Conservation (phyloP, 2,888 invertebrate genomes). For the Platynereis dumerilii region DNA sequence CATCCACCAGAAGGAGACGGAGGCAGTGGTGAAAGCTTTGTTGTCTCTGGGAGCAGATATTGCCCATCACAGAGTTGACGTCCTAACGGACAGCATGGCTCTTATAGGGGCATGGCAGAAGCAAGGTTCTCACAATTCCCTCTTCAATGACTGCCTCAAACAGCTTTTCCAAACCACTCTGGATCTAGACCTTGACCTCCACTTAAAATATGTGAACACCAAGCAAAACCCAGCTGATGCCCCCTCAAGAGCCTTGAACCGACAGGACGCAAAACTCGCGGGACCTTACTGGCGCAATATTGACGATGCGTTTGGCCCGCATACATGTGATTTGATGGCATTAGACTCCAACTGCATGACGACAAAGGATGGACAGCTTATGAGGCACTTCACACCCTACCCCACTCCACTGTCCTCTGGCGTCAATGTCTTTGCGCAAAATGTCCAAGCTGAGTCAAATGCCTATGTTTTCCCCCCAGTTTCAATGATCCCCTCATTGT, state of each 20-base stretch:
- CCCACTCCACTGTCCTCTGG: not conserved
- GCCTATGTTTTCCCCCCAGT: conserved; percentile 2
- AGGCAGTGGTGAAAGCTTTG: not conserved
- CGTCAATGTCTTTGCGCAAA: conserved; percentile 5
- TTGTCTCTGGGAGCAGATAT: not conserved
- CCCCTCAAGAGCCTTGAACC: not conserved
- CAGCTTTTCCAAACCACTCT: not conserved
- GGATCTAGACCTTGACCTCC: not conserved
- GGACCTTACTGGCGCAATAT: not conserved
- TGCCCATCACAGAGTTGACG: not conserved
- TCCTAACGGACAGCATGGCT: conserved; percentile 8
- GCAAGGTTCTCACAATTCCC: not conserved
- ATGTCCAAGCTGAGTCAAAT: not conserved
- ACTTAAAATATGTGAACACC: conserved; percentile 1
- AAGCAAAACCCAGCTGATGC: not conserved
- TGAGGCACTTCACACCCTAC: not conserved
- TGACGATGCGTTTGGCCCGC: conserved; percentile 1
- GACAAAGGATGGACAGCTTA: not conserved
- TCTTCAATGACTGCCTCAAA: not conserved
- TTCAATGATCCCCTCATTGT: not conserved
- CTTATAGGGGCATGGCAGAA: not conserved
- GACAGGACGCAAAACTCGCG: not conserved
- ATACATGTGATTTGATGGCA: conserved; percentile 4
- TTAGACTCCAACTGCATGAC: not conserved
- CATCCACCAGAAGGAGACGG: not conserved